Percentiles rank a stretch among this genome's conserved stretches.
Evolutionary conservation across 2,797 vertebrate species (phyloP).

Genomic region (Melopsittacus undulatus): DNA sequence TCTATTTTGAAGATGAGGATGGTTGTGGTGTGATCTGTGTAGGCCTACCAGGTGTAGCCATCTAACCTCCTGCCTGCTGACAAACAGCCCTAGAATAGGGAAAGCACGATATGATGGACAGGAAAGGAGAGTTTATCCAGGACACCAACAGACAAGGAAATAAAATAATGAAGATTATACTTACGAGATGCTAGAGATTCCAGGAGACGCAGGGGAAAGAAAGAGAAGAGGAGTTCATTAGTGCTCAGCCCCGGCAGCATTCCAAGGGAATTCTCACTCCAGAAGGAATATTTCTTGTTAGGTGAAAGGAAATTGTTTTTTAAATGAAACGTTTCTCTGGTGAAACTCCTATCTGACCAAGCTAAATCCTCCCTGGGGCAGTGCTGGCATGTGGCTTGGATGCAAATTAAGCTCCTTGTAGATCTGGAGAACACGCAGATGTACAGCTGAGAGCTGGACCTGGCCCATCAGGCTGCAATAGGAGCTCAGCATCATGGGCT

Average conservation of each 20-base stretch:
- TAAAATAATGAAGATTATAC: slow-evolving; percentile 74
- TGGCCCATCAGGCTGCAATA: rapidly evolving
- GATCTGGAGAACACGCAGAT: neutral
- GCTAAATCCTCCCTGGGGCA: neutral
- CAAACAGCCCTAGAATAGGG: neutral
- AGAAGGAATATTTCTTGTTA: slow-evolving; percentile 17
- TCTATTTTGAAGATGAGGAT: neutral
- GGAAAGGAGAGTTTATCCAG: neutral
- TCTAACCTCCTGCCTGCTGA: neutral
- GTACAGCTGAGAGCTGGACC: neutral
- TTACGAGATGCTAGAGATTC: slow-evolving; percentile 93
- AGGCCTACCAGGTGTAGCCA: slow-evolving; percentile 2
- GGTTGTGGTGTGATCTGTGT: neutral
- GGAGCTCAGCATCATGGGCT: neutral
- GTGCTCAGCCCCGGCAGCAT: neutral
- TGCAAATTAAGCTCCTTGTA: neutral
- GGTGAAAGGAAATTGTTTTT: slow-evolving; percentile 21
- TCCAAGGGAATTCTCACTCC: neutral
- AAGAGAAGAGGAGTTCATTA: slow-evolving; percentile 62
- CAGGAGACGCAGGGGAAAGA: slow-evolving; percentile 16
- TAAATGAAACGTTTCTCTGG: slow-evolving; percentile 18
- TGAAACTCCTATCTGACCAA: neutral
- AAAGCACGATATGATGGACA: neutral
- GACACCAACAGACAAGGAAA: slow-evolving; percentile 31
- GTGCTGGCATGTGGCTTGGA: neutral